phyloP scores from a whole-genome alignment of 2,888 invertebrate genomes.

The Mayetiola destructor region DNA sequence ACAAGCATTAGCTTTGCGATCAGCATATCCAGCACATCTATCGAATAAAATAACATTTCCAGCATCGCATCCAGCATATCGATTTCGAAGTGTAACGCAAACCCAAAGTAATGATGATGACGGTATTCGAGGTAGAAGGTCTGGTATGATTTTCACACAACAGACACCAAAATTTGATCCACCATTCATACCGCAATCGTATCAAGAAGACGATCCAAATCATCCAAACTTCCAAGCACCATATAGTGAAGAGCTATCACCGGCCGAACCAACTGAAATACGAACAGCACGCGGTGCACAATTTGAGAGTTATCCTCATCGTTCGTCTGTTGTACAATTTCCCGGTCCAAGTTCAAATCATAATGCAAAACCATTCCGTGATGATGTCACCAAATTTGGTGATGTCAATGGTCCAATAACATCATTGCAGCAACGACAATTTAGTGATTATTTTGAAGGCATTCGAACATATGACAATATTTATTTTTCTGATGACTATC shows the following conservation, averaged over 20 bases:
- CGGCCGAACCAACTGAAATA: slow-evolving; percentile 21
- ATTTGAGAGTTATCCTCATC: neutral
- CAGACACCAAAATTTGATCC: slow-evolving; percentile 30
- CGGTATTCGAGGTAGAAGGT: slow-evolving; percentile 30
- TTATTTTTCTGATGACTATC: slow-evolving; percentile 27
- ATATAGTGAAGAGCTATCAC: slow-evolving; percentile 27
- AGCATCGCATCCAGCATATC: neutral
- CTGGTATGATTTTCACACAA: slow-evolving; percentile 33
- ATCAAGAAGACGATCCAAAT: slow-evolving; percentile 33
- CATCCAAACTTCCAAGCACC: slow-evolving; percentile 25
- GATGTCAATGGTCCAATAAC: slow-evolving; percentile 35
- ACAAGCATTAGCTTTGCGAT: neutral
- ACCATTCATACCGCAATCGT: slow-evolving; percentile 33
- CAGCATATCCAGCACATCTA: neutral
- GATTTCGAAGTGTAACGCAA: slow-evolving; percentile 16
- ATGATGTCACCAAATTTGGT: slow-evolving; percentile 35
- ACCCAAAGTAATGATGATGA: no score
- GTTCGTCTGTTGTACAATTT: slow-evolving; percentile 1
- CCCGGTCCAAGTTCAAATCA: neutral
- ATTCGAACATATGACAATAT: slow-evolving; percentile 27
- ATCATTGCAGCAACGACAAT: slow-evolving; percentile 24
- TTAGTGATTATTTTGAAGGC: slow-evolving; percentile 16
- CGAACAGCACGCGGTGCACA: slow-evolving; percentile 25
- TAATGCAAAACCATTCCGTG: slow-evolving; percentile 24
- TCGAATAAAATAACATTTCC: neutral